These are phyloP conservation scores for Temnothorax longispinosus DNA, from an alignment of 1,140 invertebrate species.

Conservation along the genomic window DNA sequence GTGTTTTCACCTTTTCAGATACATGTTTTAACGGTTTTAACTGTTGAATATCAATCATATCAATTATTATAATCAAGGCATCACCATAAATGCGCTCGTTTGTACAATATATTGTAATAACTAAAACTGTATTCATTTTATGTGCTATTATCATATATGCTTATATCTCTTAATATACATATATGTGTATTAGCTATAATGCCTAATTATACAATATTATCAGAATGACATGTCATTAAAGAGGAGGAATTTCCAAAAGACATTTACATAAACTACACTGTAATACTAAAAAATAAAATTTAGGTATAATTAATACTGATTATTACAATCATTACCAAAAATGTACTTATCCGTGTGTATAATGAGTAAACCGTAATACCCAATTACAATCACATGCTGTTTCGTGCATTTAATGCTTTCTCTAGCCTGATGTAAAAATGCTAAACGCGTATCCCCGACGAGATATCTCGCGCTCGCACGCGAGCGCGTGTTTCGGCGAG, in stretches of 20 bases:
- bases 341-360: neutral
- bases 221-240: slow-evolving; percentile 7
- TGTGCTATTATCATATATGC: neutral
- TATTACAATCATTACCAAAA: neutral
- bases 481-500: slow-evolving; percentile 53
- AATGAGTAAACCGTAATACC: neutral
- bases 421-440: slow-evolving; percentile 47
- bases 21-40: neutral
- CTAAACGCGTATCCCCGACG: slow-evolving; percentile 39
- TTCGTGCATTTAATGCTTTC: slow-evolving; percentile 6
- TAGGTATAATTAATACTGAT: neutral
- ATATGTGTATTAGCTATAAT: neutral
- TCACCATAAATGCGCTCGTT: neutral
- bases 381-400: slow-evolving; percentile 23
- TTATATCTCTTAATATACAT: neutral
- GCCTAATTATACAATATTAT: neutral
- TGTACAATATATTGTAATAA: neutral
- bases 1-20: neutral
- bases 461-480: slow-evolving; percentile 26
- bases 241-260: neutral
- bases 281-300: slow-evolving; percentile 20
- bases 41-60: neutral
- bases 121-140: neutral
- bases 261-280: slow-evolving; percentile 24
- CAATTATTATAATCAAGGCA: neutral